Evolutionary conservation across 2,797 vertebrate genomes (phyloP).

Genomic region (Sitta carolinensis): DNA sequence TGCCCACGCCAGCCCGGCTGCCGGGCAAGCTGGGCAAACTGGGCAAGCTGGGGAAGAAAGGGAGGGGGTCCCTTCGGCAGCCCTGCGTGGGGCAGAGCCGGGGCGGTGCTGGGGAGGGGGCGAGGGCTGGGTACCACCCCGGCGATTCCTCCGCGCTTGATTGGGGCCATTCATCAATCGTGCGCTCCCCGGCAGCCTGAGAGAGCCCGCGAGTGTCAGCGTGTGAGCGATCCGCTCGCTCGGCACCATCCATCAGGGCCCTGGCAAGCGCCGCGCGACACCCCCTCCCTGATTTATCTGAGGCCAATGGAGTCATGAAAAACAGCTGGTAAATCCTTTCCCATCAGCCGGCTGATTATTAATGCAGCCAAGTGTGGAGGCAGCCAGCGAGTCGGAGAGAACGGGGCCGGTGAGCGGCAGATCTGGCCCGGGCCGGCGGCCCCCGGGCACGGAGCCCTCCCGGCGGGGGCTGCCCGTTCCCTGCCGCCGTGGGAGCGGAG

Average conservation of each 20-base stretch:
- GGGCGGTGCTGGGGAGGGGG: background rate
- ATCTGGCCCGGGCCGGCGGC: background rate
- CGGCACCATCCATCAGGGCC: slow-evolving; percentile 58
- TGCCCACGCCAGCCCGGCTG: background rate
- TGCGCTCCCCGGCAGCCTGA: background rate
- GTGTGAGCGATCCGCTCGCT: slow-evolving; percentile 25
- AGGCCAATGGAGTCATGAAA: slow-evolving; percentile 63
- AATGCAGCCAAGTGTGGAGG: slow-evolving; percentile 52
- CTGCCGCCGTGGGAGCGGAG: rapidly evolving
- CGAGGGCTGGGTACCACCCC: background rate
- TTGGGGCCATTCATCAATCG: slow-evolving; percentile 51
- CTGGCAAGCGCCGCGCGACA: slow-evolving; percentile 21
- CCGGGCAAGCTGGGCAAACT: background rate
- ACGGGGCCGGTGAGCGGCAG: background rate
- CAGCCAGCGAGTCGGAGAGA: background rate
- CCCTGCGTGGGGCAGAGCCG: rapidly evolving
- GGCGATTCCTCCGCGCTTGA: background rate
- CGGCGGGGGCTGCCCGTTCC: background rate
- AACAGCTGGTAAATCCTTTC: slow-evolving; percentile 71
- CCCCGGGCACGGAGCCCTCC: background rate
- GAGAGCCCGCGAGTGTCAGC: slow-evolving; percentile 21
- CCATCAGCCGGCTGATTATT: slow-evolving; percentile 58
- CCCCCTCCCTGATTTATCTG: slow-evolving; percentile 66
- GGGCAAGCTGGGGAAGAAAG: background rate
- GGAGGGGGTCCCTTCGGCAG: rapidly evolving